phyloP scores from a whole-genome alignment of 2,113 vertebrate species.

The Microtus ochrogaster region DNA sequence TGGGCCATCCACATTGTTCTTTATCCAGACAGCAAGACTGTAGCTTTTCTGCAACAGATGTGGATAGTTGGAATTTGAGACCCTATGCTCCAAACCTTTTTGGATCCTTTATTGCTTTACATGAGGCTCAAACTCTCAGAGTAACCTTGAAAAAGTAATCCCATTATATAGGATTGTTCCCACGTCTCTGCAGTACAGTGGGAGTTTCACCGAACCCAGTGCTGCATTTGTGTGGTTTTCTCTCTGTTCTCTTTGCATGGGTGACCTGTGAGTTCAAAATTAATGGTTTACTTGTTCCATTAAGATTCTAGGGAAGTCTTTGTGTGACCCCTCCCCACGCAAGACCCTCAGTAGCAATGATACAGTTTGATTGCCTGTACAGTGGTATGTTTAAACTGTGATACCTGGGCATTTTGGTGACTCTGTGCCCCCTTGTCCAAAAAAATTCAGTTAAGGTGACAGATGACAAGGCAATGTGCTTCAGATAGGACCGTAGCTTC shows the following conservation, averaged over 20 bases:
- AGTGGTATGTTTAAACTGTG: neutral
- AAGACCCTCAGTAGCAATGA: accelerated
- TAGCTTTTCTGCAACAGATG: neutral
- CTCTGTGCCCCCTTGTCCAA: neutral
- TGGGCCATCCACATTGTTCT: neutral
- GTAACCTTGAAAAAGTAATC: neutral
- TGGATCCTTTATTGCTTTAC: neutral
- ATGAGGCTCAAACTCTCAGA: neutral
- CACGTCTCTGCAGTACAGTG: neutral
- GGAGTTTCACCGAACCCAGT: accelerated
- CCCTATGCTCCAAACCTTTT: neutral
- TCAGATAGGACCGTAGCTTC: neutral
- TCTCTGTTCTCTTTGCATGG: neutral
- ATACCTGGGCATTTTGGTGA: neutral
- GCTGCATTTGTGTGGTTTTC: neutral
- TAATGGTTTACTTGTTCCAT: neutral
- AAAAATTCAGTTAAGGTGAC: neutral
- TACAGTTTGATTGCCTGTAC: accelerated
- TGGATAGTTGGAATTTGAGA: neutral
- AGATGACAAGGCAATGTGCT: neutral
- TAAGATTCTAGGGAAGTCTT: neutral
- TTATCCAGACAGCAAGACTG: neutral
- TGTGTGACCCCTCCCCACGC: accelerated
- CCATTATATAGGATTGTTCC: neutral
- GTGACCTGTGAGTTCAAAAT: neutral